Evolutionary conservation across 2,888 invertebrate genomes (phyloP).

Genomic region (Agapostemon virescens): DNA sequence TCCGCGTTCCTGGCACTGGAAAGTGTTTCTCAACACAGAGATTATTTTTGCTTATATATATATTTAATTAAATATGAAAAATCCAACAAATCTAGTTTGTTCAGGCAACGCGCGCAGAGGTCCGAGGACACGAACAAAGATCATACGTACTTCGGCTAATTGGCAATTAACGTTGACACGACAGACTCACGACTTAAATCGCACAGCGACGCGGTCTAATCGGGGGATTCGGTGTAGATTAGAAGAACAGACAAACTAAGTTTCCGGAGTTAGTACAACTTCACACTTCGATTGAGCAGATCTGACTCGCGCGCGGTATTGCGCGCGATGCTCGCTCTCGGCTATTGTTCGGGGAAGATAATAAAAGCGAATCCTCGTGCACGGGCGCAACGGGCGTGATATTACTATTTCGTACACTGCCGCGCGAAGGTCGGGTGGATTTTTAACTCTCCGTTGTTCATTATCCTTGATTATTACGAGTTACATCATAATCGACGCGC

Average conservation of each 20-base stretch:
- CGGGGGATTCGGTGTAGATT: neutral
- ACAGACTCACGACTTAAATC: neutral
- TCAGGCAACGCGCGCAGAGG: neutral
- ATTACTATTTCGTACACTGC: slow-evolving; percentile 19
- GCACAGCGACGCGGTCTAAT: neutral
- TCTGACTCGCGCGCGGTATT: neutral
- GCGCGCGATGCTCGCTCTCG: neutral
- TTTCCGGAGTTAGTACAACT: neutral
- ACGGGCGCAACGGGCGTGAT: neutral
- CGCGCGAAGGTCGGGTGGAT: neutral
- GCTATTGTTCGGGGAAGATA: slow-evolving; percentile 31
- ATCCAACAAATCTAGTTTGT: too few species aligned
- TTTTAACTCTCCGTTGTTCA: slow-evolving; percentile 26
- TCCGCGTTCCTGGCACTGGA: too few species aligned
- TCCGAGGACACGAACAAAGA: neutral
- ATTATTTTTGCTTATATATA: too few species aligned
- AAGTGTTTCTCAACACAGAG: too few species aligned
- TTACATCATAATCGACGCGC: slow-evolving; percentile 36
- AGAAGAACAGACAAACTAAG: slow-evolving; percentile 15
- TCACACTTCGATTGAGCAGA: slow-evolving; percentile 26
- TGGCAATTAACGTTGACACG: neutral
- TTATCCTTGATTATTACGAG: slow-evolving; percentile 14
- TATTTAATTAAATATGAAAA: too few species aligned
- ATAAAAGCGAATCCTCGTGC: slow-evolving; percentile 31
- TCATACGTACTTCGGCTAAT: neutral